Base-by-base conservation (phyloP, 2,113 vertebrate species). In the Sturnira hondurensis region DNA sequence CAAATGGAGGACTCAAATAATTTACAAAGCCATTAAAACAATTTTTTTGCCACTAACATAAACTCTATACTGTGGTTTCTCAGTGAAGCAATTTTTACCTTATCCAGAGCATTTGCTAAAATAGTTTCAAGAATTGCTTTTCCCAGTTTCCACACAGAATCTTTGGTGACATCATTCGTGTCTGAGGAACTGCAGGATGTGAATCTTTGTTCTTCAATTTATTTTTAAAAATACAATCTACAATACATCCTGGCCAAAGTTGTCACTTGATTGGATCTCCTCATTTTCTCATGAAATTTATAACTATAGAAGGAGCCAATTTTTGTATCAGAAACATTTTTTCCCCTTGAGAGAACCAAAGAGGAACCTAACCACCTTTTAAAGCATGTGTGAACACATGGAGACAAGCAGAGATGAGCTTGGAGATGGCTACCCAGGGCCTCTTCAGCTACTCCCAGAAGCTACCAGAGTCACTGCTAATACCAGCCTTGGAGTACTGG, bases 21-120 rank as follows among this genome's bases (percentile, higher is more conserved):
- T 95, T 93, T 91, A 86, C 83, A 96, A 92, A 67, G 47, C 56
- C 87, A 93, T 93, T 95, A 95, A 96, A 87, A 84, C 78, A 89
- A 89, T 92, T 86, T 54, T 73, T 54, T 74, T 47, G 0, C 45
- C 52, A 45, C 89, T 96, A 95, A 83, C 65, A 92, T 86, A 45
- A 91, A 92, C 63, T 54, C 14, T 50, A 54, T 36, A 41, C 14
- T 33, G 8, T 13, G 2, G 16, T 58, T 33, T 82, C 74, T 95
- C 70, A 80, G n/a, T 67, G 83, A 45, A 89, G 70, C 45, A 16
- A 8, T 63, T 56, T 63, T 85, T 87, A 26, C 9, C 31, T 56
- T 63, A 31, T 65, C 43, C 10, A 50, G 19, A 80, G 36, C 24
- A 73, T 50, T 81, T 86, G 56, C 47, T 74, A 67, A 93, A 73